Evolutionary conservation across 2,113 vertebrate species (phyloP).

Genomic region (Cebidichthys violaceus): DNA sequence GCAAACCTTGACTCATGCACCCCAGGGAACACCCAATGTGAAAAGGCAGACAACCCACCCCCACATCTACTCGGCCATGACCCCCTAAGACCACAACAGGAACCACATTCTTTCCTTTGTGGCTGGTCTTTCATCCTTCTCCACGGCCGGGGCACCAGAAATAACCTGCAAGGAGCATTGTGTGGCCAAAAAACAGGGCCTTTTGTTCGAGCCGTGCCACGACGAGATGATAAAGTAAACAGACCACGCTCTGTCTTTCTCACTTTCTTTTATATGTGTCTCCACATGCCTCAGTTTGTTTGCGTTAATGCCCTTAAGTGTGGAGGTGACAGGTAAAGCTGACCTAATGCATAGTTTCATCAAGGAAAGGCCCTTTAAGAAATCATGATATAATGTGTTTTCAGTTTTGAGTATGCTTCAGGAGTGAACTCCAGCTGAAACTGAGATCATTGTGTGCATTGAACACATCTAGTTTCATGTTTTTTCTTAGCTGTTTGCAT

Average conservation of each 20-base stretch:
- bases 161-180: slow-evolving; percentile 73
- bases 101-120: slow-evolving; percentile 82
- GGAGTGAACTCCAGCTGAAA: slow-evolving; percentile 38
- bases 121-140: slow-evolving; percentile 74
- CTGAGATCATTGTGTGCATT: slow-evolving; percentile 7
- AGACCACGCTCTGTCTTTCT: background rate
- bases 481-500: slow-evolving; percentile 23
- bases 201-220: slow-evolving; percentile 56
- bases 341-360: slow-evolving; percentile 9
- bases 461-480: slow-evolving; percentile 50
- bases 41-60: slow-evolving; percentile 75
- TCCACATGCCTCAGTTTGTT: background rate
- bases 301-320: background rate
- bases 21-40: slow-evolving; percentile 73
- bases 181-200: slow-evolving; percentile 35
- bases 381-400: background rate
- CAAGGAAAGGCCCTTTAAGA: background rate
- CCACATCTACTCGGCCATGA: slow-evolving; percentile 71
- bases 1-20: slow-evolving; percentile 71
- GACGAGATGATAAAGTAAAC: slow-evolving; percentile 51
- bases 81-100: slow-evolving; percentile 79
- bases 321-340: slow-evolving; percentile 29
- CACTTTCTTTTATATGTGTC: slow-evolving; percentile 8
- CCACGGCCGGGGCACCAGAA: slow-evolving; percentile 57
- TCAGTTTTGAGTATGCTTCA: background rate